Conservation (phyloP, 92 coral and sea anemone genomes). For the Muricea muricata region DNA sequence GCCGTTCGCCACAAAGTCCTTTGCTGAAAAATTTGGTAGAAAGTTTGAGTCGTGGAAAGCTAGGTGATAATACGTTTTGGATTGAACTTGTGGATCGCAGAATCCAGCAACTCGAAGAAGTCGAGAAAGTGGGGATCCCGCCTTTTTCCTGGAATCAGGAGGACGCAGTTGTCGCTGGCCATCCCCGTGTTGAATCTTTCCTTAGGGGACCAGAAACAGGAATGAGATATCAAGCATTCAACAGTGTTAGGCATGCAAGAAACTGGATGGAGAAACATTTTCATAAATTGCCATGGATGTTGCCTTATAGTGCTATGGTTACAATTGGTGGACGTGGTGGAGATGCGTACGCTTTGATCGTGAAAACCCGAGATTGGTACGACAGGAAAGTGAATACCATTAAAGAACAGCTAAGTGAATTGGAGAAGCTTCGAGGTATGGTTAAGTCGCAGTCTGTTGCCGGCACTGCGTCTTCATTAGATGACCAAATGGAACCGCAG, state of each 20-base stretch:
- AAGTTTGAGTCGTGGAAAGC: background rate
- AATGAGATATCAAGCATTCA: constrained; percentile 35
- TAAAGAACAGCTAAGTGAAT: background rate
- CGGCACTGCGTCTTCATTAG: no score
- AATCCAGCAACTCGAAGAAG: background rate
- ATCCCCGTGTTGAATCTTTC: constrained; percentile 57
- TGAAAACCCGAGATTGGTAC: constrained; percentile 28
- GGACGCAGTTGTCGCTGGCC: constrained; percentile 30
- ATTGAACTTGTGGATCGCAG: background rate
- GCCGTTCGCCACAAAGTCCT: background rate
- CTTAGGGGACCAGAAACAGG: constrained; percentile 45
- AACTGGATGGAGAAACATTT: background rate
- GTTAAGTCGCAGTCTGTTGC: no score
- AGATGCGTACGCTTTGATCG: constrained; percentile 3
- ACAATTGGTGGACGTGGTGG: constrained; percentile 15
- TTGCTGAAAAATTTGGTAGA: background rate
- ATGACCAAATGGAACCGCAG: no score
- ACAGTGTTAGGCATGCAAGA: constrained; percentile 29
- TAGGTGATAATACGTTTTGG: constrained; percentile 5
- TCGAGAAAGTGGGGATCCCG: constrained; percentile 29
- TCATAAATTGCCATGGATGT: no score
- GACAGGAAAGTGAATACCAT: background rate
- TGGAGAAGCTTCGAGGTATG: constrained; percentile 19
- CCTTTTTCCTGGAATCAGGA: constrained; percentile 53
- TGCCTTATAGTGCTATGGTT: constrained; percentile 12